phyloP scores from a whole-genome alignment of 2,888 invertebrate genomes.

The Pterostichus niger region DNA sequence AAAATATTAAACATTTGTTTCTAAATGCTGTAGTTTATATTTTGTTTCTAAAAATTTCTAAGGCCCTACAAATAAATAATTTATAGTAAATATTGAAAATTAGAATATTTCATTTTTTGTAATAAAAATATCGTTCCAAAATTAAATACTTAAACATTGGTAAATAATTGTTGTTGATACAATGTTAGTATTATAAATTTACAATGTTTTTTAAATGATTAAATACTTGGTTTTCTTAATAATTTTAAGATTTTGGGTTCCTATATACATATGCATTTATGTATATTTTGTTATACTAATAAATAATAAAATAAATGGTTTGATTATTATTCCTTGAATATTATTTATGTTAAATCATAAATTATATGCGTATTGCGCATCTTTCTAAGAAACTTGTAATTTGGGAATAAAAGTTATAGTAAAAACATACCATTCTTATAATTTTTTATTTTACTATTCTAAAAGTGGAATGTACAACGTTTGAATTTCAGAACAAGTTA shows the following conservation, averaged over 20 bases:
- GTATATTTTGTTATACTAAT: constrained; percentile 52
- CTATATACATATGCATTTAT: constrained; percentile 45
- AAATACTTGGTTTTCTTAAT: not conserved
- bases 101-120: not conserved
- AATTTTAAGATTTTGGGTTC: not conserved
- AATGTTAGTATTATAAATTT: not conserved
- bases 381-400: not conserved
- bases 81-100: not conserved
- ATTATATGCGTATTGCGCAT: not conserved
- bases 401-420: not conserved
- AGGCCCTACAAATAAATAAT: not conserved
- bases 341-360: not conserved
- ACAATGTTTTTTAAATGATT: too few species aligned
- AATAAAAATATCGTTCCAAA: constrained; percentile 1
- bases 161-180: not conserved
- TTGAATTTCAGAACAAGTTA: constrained; percentile 63
- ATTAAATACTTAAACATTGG: not conserved
- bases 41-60: not conserved
- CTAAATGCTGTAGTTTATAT: not conserved
- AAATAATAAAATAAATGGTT: constrained; percentile 19
- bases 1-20: too few species aligned
- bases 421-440: not conserved
- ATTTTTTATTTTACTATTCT: constrained; percentile 44
- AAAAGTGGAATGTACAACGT: constrained; percentile 63
- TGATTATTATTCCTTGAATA: not conserved